Evolutionary conservation across 2,888 invertebrate species (phyloP).

Genomic region (Hanleya hanleyi): DNA sequence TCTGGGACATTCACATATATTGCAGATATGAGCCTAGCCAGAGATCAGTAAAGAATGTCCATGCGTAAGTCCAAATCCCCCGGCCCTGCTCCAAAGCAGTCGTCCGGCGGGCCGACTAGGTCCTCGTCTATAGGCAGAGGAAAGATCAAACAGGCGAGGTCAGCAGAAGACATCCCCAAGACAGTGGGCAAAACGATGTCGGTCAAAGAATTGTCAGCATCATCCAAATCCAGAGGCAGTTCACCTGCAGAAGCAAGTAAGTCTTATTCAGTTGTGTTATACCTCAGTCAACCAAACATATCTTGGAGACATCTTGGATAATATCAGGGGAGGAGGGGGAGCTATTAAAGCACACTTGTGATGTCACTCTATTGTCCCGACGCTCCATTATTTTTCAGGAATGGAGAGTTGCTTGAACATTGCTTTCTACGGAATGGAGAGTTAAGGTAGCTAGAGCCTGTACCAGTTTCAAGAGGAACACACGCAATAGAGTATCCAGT

Average conservation of each 20-base stretch:
- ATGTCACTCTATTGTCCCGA: too few relatives aligned
- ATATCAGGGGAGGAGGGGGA: too few relatives aligned
- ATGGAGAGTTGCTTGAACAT: too few relatives aligned
- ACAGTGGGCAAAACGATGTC: background rate
- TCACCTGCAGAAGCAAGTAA: background rate
- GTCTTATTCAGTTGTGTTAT: too few relatives aligned
- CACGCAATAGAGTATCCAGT: too few relatives aligned
- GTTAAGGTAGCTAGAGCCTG: too few relatives aligned
- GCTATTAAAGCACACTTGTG: too few relatives aligned
- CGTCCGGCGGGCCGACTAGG: background rate
- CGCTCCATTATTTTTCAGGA: too few relatives aligned
- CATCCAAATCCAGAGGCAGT: background rate
- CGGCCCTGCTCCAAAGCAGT: background rate
- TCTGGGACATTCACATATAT: background rate
- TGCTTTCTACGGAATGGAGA: too few relatives aligned
- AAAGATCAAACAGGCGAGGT: slow-evolving; percentile 43
- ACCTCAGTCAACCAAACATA: background rate
- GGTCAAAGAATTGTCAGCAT: background rate
- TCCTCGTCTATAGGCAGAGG: slow-evolving; percentile 39
- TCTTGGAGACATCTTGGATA: background rate
- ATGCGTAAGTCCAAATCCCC: background rate
- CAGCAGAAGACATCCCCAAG: slow-evolving; percentile 59
- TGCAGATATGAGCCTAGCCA: background rate
- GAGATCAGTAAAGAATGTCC: background rate
- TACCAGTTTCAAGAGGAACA: too few relatives aligned